A percentile compares a stretch with the other conserved stretches of the same genome.
These are phyloP conservation scores for Clamator glandarius DNA, from an alignment of 2,797 vertebrate species.

Conservation along the genomic window DNA sequence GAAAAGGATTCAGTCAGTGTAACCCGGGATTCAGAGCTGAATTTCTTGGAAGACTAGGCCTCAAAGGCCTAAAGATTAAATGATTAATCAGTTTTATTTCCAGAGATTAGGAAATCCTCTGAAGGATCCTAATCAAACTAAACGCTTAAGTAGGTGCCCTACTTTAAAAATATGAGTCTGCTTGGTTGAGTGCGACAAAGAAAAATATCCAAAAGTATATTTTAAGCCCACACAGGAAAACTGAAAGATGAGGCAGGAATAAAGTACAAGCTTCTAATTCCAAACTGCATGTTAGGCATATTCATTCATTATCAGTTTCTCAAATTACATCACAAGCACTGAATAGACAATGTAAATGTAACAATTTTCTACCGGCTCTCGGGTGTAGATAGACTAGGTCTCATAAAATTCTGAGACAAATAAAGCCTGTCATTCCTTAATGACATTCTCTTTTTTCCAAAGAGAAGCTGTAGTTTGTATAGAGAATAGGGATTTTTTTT, in stretches of 20 bases:
- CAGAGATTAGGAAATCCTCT: slow-evolving; percentile 25
- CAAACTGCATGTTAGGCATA: background rate
- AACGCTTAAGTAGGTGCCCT: slow-evolving; percentile 26
- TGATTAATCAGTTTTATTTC: background rate
- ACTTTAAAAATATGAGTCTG: background rate
- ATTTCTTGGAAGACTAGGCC: background rate
- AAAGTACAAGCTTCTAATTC: background rate
- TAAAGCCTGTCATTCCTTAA: background rate
- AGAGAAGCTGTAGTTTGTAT: background rate
- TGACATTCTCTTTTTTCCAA: background rate
- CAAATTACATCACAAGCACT: background rate
- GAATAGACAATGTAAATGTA: background rate
- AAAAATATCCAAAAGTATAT: background rate
- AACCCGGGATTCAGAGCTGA: background rate
- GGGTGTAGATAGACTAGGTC: background rate
- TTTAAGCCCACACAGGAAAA: background rate
- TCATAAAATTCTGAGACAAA: background rate
- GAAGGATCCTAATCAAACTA: slow-evolving; percentile 35
- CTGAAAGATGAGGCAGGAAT: background rate
- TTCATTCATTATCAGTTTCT: background rate
- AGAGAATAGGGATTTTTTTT: background rate
- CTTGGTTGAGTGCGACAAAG: slow-evolving; percentile 19
- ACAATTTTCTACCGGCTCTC: background rate
- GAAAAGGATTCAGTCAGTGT: background rate
- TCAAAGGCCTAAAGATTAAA: slow-evolving; percentile 13